phyloP scores from a whole-genome alignment of 2,797 vertebrate genomes.

The Liparis tanakae region DNA sequence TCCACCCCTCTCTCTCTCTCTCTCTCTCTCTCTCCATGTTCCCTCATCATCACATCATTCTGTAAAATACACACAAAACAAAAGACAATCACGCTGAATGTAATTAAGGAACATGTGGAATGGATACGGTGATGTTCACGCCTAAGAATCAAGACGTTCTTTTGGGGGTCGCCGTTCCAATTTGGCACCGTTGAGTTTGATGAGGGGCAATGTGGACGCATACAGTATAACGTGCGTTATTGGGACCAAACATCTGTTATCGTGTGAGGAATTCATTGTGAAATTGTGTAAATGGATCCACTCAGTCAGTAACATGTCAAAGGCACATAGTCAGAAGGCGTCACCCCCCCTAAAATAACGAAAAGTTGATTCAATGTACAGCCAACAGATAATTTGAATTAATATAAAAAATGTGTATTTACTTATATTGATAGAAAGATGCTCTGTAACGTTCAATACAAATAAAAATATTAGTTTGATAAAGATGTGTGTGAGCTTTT shows the following conservation, averaged over 20 bases:
- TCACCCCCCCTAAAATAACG: conserved; percentile 3
- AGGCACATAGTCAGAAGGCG: conserved; percentile 53
- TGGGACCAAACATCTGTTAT: conserved; percentile 36
- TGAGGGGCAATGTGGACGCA: conserved; percentile 23
- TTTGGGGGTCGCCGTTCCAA: conserved; percentile 19
- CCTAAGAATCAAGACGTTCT: conserved; percentile 35
- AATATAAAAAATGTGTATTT: conserved; percentile 56
- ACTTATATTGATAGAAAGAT: conserved; percentile 56
- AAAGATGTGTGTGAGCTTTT: conserved; percentile 27
- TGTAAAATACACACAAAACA: conserved; percentile 20
- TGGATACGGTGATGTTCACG: conserved; percentile 19
- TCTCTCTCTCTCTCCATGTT: background rate
- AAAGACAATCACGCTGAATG: conserved; percentile 30
- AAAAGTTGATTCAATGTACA: conserved; percentile 11
- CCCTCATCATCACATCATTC: conserved; percentile 23
- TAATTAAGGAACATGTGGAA: conserved; percentile 16
- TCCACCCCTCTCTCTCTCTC: background rate
- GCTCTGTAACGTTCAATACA: conserved; percentile 70
- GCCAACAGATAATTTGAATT: conserved; percentile 26
- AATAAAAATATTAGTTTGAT: conserved; percentile 69
- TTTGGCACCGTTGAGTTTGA: conserved; percentile 10
- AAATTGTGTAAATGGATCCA: conserved; percentile 32
- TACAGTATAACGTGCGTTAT: conserved; percentile 18
- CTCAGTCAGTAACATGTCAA: conserved; percentile 46
- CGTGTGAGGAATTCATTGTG: conserved; percentile 1